Base-by-base conservation (phyloP, 1,140 invertebrate genomes). In the Linepithema humile region DNA sequence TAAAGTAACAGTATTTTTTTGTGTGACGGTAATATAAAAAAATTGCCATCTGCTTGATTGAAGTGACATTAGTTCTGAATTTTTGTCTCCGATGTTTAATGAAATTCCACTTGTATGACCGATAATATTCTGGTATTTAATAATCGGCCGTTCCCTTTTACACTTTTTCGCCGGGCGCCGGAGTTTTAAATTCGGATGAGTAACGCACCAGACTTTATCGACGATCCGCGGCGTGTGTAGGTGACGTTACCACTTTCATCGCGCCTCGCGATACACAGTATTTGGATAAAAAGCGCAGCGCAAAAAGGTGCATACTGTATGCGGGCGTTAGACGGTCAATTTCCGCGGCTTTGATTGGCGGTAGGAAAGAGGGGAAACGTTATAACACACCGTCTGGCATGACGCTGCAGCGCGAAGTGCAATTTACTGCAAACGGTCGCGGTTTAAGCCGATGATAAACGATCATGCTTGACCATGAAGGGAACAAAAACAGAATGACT, bases 261-360 rank as follows among this genome's bases (percentile, higher is more conserved):
- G 48, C 69, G 38, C 73, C 59, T 57, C 15, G 43, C 62, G 78
- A 64, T 77, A 57, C 69, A 57, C 67, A 43, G 69, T 73, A 59
- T 74, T 85, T 45, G 75, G 57, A 57, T 55, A 57, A 38, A 67
- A 86, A 83, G 60, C 73, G 62, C 77, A 55, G 65, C 82, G 84
- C 83, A 88, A 80, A 80, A 82, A 83, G 87, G 72, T 60, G 82
- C 65, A 84, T 75, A 87, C 48, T 29, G 83, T 86, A 83, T 55
- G 50, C 59, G 59, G 43, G 50, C 72, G 85, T 89, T 91, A 89
- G 88, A 85, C 87, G 90, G 82, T 90, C 89, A 89, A 89, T 91
- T 90, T 90, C 87, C 85, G 85, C 70, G 55, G 85, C 88, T 90
- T 90, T 87, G 90, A 90, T 87, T 83, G 84, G 84, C 69, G 75